Evolutionary conservation across 2,888 invertebrate genomes (phyloP), one percentile per base, ranked within the genome.

Genomic region (Liposcelis brunnea): DNA sequence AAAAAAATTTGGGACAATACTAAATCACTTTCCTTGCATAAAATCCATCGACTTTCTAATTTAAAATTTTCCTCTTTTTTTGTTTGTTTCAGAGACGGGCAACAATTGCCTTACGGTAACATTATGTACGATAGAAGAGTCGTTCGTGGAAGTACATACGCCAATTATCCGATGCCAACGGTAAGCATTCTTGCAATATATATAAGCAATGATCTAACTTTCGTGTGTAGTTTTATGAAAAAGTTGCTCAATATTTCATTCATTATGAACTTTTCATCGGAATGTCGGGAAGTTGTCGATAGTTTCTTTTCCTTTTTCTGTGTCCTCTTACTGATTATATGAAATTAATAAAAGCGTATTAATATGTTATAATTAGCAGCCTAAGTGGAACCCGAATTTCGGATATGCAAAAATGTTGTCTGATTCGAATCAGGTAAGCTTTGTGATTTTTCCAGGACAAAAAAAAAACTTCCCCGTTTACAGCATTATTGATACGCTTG

Each of bases 41-140:
- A 26, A 6, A 26, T 8, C 8, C 26, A 26, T 26, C 26, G 8
- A 26, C 4, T 26, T 26, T 32, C 2, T 33, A 43, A 12, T 31
- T 45, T 35, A 11, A 32, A 10, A 32, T 35, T 35, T 35, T 35
- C 10, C 26, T 37, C 36, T 42, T 32, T 44, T 35, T 49, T 52
- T 52, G 53, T 54, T 49, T 53, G 53, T 68, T 67, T 19, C 64
- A 70, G 70, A 52, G 68, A 69, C 56, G 63, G 58, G 12, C 58
- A 60, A 38, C 61, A 65, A 48, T 26, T 26, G 8, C 69, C 72
- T 8, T 81, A 78, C 61, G 75, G 75, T 56, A 91, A 91, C 69
- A 70, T 91, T 59, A 91, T 90, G 89, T 83, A 78, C 65, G 91
- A 93, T 61, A 77, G 79, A 57, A 73, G 89, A 56, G 78, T 91